Conservation (phyloP, 2,113 vertebrate genomes). For the Zosterops hypoxanthus region DNA sequence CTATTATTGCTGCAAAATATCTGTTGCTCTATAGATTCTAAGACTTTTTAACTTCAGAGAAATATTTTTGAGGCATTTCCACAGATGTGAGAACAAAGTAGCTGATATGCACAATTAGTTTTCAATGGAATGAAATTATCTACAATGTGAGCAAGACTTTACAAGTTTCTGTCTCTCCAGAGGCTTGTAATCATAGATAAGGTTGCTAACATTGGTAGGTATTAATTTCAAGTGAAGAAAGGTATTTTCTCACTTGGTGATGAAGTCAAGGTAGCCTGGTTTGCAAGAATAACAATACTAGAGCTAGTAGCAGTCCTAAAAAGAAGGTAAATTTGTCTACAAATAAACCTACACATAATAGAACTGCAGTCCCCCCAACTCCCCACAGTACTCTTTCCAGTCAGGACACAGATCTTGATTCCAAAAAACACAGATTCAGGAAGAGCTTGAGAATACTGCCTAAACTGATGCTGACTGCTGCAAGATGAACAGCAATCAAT, state of each 20-base stretch:
- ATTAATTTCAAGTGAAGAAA: not conserved
- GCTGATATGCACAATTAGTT: not conserved
- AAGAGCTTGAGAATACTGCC: not conserved
- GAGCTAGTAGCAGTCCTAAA: not conserved
- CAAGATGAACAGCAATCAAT: not conserved
- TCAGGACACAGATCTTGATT: not conserved
- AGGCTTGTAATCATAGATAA: not conserved
- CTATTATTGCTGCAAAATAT: not conserved
- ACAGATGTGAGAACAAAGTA: not conserved
- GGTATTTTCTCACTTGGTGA: not conserved
- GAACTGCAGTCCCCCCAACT: accelerated
- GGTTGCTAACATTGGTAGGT: not conserved
- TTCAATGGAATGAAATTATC: not conserved
- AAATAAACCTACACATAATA: not conserved
- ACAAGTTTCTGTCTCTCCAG: not conserved
- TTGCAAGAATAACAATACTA: not conserved
- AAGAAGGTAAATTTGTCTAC: not conserved
- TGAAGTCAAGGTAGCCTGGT: not conserved
- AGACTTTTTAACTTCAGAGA: not conserved
- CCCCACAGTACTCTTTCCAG: accelerated
- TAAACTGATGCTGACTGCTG: not conserved
- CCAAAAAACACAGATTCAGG: not conserved
- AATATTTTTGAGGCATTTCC: not conserved
- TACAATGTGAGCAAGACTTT: not conserved
- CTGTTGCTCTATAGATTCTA: not conserved